Evolutionary conservation across 2,797 vertebrate genomes (phyloP).

Genomic region (Cirrhinus molitorella): DNA sequence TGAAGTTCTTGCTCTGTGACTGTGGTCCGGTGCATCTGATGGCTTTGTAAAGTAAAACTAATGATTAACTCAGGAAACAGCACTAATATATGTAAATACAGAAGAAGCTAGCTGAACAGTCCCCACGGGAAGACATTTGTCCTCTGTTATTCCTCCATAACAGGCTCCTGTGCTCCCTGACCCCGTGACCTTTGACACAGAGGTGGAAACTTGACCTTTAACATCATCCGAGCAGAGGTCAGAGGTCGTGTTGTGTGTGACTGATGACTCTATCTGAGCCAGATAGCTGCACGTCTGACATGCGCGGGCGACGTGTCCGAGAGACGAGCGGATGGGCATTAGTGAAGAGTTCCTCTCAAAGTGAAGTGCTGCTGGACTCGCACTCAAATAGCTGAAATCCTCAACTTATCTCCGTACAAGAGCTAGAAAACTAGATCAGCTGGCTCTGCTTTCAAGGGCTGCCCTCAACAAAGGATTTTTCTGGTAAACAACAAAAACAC

Average conservation of each 20-base stretch:
- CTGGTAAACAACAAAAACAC: too few relatives aligned
- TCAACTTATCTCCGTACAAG: not conserved
- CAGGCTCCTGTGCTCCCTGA: slow-evolving; percentile 21
- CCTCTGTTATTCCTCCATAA: slow-evolving; percentile 21
- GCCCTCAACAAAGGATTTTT: too few relatives aligned
- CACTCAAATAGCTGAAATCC: not conserved
- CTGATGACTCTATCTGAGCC: too few relatives aligned
- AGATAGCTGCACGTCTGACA: not conserved
- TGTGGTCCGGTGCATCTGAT: too few relatives aligned
- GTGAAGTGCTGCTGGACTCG: too few relatives aligned
- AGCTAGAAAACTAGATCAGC: not conserved
- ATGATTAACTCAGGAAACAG: not conserved
- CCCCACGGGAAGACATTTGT: not conserved
- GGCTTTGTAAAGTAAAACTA: not conserved
- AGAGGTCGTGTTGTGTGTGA: slow-evolving; percentile 9
- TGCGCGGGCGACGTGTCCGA: too few relatives aligned
- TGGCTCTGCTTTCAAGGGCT: too few relatives aligned
- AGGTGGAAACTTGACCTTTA: slow-evolving; percentile 47
- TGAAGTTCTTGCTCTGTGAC: not conserved
- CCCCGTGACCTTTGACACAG: slow-evolving; percentile 28
- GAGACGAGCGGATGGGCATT: not conserved
- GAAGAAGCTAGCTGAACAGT: not conserved
- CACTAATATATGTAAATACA: not conserved
- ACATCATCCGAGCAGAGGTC: slow-evolving; percentile 38
- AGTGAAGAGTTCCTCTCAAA: not conserved